These are phyloP conservation scores for Myotis findleyi DNA, from an alignment of 2,797 vertebrate genomes.

Conservation along the genomic window DNA sequence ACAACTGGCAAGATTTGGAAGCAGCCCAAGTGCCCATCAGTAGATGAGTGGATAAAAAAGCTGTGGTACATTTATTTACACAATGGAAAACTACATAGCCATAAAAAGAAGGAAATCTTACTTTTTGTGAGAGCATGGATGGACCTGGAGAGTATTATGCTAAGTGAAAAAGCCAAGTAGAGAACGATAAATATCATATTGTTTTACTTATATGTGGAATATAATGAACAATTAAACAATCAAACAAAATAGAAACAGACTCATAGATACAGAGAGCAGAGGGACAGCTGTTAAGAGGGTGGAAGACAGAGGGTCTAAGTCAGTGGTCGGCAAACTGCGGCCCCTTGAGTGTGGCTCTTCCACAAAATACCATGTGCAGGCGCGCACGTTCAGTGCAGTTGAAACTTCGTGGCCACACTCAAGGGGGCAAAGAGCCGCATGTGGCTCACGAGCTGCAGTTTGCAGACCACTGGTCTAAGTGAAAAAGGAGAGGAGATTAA, in stretches of 20 bases:
- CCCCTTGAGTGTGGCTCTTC: no score
- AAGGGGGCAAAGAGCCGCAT: no score
- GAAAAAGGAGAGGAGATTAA: background rate
- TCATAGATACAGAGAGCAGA: background rate
- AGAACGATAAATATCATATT: background rate
- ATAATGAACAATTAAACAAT: background rate
- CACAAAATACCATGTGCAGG: no score
- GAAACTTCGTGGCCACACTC: no score
- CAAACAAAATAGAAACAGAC: background rate
- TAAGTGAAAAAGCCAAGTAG: background rate
- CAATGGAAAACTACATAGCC: background rate
- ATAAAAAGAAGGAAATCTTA: background rate
- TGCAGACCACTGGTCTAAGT: background rate
- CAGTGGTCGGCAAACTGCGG: no score
- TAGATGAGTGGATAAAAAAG: background rate
- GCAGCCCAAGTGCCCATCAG: background rate
- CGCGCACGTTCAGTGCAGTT: no score
- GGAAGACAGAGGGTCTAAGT: no score
- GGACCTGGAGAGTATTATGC: background rate
- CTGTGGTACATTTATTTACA: background rate
- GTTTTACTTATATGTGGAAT: background rate
- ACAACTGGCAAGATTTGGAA: background rate
- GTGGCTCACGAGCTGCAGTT: no score
- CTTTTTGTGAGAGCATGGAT: background rate
- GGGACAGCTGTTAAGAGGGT: background rate